These are phyloP conservation scores for Brachyptera risi DNA, from an alignment of 2,888 invertebrate species.

Conservation along the genomic window DNA sequence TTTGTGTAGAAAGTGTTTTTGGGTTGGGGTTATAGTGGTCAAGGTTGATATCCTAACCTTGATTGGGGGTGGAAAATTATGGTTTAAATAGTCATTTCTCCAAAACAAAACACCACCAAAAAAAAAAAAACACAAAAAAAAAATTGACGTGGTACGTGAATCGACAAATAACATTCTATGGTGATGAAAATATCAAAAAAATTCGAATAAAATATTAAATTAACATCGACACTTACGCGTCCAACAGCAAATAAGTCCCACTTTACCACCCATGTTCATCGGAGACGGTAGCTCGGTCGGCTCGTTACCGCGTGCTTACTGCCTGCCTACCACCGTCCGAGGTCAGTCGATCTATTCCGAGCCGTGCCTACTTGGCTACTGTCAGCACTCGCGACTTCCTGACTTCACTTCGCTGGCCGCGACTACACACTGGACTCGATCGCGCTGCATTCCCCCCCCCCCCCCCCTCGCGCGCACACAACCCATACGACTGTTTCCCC, in stretches of 20 bases:
- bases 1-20: no score
- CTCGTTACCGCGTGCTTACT: neutral
- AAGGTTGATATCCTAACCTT: no score
- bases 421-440: neutral
- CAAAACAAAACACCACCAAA: no score
- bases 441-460: neutral
- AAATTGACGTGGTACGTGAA: no score
- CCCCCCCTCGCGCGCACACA: neutral
- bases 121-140: no score
- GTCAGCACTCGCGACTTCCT: neutral
- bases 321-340: slow-evolving; percentile 40
- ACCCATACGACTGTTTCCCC: slow-evolving; percentile 11
- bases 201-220: neutral
- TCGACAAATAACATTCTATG: no score
- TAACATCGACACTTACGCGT: slow-evolving; percentile 41
- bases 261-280: slow-evolving; percentile 44
- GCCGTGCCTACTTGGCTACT: slow-evolving; percentile 7
- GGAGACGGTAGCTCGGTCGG: neutral
- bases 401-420: neutral
- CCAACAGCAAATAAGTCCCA: slow-evolving; percentile 47
- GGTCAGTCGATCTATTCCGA: slow-evolving; percentile 33
- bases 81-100: no score
- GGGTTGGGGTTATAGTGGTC: no score
- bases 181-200: slow-evolving; percentile 1
- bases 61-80: no score